Percentiles rank a stretch among this genome's conserved stretches.
These are phyloP conservation scores for Hermodice carunculata DNA, from an alignment of 2,888 invertebrate genomes.

Conservation along the genomic window DNA sequence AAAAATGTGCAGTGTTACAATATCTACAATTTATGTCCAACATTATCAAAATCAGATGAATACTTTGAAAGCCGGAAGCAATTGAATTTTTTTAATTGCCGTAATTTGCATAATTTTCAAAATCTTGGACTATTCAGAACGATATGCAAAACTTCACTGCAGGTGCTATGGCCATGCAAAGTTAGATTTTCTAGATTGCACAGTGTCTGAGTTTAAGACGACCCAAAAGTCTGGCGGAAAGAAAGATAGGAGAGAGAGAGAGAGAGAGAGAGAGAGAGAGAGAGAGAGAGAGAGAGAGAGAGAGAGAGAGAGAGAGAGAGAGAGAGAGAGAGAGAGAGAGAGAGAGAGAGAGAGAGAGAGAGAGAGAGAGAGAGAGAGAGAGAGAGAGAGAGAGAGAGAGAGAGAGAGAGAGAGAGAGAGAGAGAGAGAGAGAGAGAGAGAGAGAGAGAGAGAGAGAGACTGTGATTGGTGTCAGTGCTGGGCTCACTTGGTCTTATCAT, in stretches of 20 bases:
- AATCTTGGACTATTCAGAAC: too few relatives aligned
- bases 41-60: too few relatives aligned
- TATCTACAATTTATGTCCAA: too few relatives aligned
- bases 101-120: too few relatives aligned
- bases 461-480: not conserved
- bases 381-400: not conserved
- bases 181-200: too few relatives aligned
- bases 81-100: too few relatives aligned
- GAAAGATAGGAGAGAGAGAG: not conserved
- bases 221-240: not conserved
- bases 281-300: constrained; percentile 1
- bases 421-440: not conserved
- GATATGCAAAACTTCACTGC: too few relatives aligned
- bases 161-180: too few relatives aligned
- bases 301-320: not conserved
- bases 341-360: not conserved
- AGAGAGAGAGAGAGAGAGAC: not conserved
- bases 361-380: not conserved
- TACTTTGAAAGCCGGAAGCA: too few relatives aligned
- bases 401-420: constrained; percentile 4
- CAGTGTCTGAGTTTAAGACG: too few relatives aligned
- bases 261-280: not conserved
- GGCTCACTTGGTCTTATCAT: not conserved
- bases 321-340: constrained; percentile 7
- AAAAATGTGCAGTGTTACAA: too few relatives aligned